Percentiles rank a stretch among this genome's conserved stretches.
phyloP scores from a whole-genome alignment of 2,113 vertebrate species.

The Catharus fuscescens region DNA sequence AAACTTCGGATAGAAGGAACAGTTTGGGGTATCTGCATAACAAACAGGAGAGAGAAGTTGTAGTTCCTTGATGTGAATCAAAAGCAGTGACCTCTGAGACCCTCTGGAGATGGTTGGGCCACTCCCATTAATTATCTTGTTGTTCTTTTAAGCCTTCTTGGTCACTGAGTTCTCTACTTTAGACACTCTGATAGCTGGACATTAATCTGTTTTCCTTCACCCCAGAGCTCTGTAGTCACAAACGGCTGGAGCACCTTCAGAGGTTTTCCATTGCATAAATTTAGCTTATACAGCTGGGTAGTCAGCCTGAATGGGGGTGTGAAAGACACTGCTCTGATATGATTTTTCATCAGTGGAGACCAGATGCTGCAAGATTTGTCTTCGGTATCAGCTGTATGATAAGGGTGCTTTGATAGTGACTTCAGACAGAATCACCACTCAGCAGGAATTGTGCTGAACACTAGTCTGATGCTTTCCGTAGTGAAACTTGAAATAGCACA shows the following conservation, averaged over 20 bases:
- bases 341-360: neutral
- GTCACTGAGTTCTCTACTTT: neutral
- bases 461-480: neutral
- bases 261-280: neutral
- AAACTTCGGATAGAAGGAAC: neutral
- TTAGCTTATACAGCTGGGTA: neutral
- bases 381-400: neutral
- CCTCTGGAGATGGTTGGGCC: neutral
- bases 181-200: neutral
- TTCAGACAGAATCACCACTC: neutral
- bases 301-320: neutral
- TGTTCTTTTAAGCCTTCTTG: neutral
- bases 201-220: neutral
- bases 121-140: neutral
- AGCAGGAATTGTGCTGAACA: neutral
- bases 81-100: neutral
- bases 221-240: neutral
- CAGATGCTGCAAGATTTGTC: neutral
- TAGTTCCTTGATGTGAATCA: neutral
- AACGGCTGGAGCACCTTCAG: neutral
- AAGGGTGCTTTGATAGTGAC: neutral
- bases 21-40: neutral
- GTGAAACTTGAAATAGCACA: neutral
- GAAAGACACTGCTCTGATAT: neutral
- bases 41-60: neutral